Percentiles rank a stretch among this genome's conserved stretches.
phyloP scores from a whole-genome alignment of 2,888 invertebrate species.

The Acrobasis consociella region DNA sequence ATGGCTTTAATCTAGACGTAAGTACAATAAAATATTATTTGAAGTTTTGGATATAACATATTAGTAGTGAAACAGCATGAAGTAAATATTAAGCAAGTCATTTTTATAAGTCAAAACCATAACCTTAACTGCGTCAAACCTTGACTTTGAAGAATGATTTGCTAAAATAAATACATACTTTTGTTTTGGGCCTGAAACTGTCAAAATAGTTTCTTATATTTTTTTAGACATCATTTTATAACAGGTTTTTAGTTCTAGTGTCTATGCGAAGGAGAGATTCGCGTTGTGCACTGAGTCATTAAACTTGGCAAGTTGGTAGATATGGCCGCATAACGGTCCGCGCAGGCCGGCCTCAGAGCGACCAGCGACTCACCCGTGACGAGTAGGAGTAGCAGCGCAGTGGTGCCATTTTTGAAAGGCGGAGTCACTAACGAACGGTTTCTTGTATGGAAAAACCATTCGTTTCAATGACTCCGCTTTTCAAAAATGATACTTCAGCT shows the following conservation, averaged over 20 bases:
- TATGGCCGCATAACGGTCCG: constrained; percentile 55
- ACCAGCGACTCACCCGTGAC: constrained; percentile 27
- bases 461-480: no score
- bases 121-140: neutral
- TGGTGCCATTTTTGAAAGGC: no score
- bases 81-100: neutral
- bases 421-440: no score
- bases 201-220: no score
- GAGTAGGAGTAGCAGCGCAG: neutral
- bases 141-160: no score
- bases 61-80: no score
- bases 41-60: no score
- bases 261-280: constrained; percentile 35
- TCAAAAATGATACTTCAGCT: no score
- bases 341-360: constrained; percentile 28
- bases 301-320: constrained; percentile 50
- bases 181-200: no score
- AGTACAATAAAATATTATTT: no score
- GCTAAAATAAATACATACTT: no score
- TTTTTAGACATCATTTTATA: neutral
- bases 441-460: no score
- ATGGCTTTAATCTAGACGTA: neutral
- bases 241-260: constrained; percentile 3
- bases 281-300: constrained; percentile 56
- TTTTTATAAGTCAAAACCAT: neutral